A percentile compares a stretch with the other conserved stretches of the same genome.
phyloP scores from a whole-genome alignment of 2,888 invertebrate genomes.

The Cecidostiba fungosa region DNA sequence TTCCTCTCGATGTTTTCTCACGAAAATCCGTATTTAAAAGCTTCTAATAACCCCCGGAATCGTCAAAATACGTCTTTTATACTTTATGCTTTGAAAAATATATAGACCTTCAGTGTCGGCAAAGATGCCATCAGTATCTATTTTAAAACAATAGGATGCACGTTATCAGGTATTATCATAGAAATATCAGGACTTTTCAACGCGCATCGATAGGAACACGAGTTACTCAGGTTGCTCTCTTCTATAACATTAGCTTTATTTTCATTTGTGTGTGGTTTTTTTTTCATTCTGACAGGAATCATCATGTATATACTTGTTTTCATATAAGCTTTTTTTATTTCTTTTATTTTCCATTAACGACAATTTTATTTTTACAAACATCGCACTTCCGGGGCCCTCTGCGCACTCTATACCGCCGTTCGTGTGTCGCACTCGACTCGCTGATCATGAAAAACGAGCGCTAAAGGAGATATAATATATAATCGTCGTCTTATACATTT shows the following conservation, averaged over 20 bases:
- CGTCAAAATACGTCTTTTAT: constrained; percentile 55
- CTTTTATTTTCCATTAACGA: constrained; percentile 48
- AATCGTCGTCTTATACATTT: constrained; percentile 52
- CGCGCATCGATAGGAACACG: constrained; percentile 63
- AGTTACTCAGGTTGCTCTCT: constrained; percentile 49
- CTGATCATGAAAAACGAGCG: constrained; percentile 44
- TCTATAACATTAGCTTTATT: constrained; percentile 21
- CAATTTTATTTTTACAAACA: constrained; percentile 56
- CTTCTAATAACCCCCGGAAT: constrained; percentile 23
- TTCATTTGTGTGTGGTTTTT: not conserved
- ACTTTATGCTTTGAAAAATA: constrained; percentile 56
- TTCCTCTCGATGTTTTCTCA: constrained; percentile 56
- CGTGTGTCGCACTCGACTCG: constrained; percentile 41
- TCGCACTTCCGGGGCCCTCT: constrained; percentile 61
- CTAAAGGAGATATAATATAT: constrained; percentile 26
- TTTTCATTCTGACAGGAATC: not conserved
- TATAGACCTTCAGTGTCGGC: constrained; percentile 37
- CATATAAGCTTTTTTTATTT: constrained; percentile 30
- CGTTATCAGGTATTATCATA: constrained; percentile 41
- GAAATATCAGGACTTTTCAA: constrained; percentile 59
- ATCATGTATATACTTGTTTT: constrained; percentile 1
- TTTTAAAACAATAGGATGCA: constrained; percentile 51
- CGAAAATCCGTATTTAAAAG: constrained; percentile 45
- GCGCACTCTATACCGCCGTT: constrained; percentile 58
- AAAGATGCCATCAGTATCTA: constrained; percentile 22